Base-by-base conservation (phyloP, 2,888 invertebrate species). In the Drosophila algonquin region DNA sequence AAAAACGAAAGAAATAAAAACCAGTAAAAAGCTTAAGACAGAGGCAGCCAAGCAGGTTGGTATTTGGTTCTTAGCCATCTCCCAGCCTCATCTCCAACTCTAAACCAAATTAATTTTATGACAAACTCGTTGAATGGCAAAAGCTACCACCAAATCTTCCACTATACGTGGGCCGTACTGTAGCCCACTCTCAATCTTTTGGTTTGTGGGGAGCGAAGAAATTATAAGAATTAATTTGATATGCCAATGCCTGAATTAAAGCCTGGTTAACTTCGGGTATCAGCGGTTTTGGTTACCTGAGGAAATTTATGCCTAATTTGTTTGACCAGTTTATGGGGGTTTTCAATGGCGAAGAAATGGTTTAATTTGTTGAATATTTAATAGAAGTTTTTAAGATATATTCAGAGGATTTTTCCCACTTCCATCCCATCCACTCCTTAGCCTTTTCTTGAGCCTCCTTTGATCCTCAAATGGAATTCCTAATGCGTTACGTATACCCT, bases 111-210 rank as follows among this genome's bases (percentile, higher is more conserved):
- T 65, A 83, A 83, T 86, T 88, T 76, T 89, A 83, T 88, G 89
- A 80, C 87, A 88, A 88, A 86, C 84, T 80, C 69, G 87, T 70
- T 77, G 70, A 83, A 81, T 74, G 68, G 65, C 70, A 62, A 87
- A 62, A 65, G 87, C 89, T 86, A 80, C 83, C 69, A 82, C 53
- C 21, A 50, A 27, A 40, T 47, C 14, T 16, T 30, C 27, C 21
- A n/a, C 21, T 3, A 3, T 14, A 51, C 71, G 82, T 79, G 87
- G 81, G 81, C 53, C 58, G 64, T 24, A 18, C 50, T 9, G 9
- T 18, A 12, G 58, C 67, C 67, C 67, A 67, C 67, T 67, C 56
- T 40, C 10, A 7, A 14, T 52, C n/a, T 21, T 16, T 16, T 5
- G n/a, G 50, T 12, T 16, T 35, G 21, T 21, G n/a, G 16, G 40